Percentiles rank a stretch among this genome's conserved stretches.
Evolutionary conservation across 2,113 vertebrate species (phyloP).

Genomic region (Gymnogyps californianus): DNA sequence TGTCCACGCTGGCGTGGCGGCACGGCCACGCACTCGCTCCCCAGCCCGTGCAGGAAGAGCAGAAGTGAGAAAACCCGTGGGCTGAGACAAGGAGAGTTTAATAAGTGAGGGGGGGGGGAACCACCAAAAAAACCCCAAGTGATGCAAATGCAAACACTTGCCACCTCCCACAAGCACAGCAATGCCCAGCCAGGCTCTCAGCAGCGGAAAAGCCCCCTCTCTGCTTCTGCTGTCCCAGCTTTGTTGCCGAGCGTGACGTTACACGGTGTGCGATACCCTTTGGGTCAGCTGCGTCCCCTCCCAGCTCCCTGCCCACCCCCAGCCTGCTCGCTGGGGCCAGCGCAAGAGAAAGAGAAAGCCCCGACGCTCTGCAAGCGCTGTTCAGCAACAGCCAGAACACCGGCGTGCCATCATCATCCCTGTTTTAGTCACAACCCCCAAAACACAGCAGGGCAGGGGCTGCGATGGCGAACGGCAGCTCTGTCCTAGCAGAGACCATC

Average conservation of each 20-base stretch:
- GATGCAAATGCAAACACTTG: fast-evolving
- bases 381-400: not conserved
- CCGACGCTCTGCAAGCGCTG: fast-evolving
- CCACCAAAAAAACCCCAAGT: not conserved
- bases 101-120: too few relatives aligned
- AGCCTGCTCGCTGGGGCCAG: not conserved
- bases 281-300: fast-evolving
- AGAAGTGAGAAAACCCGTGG: not conserved
- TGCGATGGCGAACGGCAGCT: fast-evolving
- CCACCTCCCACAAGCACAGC: not conserved
- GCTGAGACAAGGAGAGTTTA: not conserved
- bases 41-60: not conserved
- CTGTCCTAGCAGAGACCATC: not conserved
- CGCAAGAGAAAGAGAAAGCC: not conserved
- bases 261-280: fast-evolving
- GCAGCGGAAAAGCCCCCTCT: not conserved
- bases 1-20: fast-evolving
- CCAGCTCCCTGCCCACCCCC: not conserved
- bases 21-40: fast-evolving
- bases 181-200: not conserved
- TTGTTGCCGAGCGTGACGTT: fast-evolving
- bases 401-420: fast-evolving
- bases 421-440: not conserved
- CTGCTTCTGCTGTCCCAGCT: fast-evolving
- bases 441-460: not conserved